Conservation (phyloP, 2,888 invertebrate species). For the Andrena minutula region DNA sequence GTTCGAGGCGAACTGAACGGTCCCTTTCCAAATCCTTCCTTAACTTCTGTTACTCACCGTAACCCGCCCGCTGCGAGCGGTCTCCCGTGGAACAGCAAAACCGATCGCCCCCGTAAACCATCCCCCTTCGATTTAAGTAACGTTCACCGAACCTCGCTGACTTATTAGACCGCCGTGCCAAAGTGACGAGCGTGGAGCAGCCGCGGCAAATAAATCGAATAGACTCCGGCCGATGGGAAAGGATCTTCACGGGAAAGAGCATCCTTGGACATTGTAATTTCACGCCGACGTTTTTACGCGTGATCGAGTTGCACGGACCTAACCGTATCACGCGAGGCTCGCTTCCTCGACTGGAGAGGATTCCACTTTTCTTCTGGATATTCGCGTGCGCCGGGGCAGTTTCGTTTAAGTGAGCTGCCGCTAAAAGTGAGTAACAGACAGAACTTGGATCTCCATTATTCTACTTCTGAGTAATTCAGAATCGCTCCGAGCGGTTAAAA, state of each 20-base stretch:
- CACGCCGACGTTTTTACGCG: background rate
- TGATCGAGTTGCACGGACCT: background rate
- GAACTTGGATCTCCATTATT: no score
- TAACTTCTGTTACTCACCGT: background rate
- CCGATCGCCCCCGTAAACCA: conserved; percentile 43
- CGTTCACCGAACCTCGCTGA: conserved; percentile 35
- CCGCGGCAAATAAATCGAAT: conserved; percentile 44
- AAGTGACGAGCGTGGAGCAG: conserved; percentile 23
- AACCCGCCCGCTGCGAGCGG: conserved; percentile 50
- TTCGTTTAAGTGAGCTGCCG: no score
- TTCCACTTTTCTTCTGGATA: no score
- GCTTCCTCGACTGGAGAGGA: no score
- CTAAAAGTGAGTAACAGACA: no score
- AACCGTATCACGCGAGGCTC: background rate
- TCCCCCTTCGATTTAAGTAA: conserved; percentile 43
- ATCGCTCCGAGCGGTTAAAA: no score
- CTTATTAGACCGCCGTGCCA: conserved; percentile 38
- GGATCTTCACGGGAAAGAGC: background rate
- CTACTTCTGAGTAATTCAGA: no score
- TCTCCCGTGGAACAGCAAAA: conserved; percentile 53
- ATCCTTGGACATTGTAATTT: background rate
- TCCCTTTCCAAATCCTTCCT: background rate
- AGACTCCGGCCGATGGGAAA: background rate
- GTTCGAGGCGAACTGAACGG: background rate
- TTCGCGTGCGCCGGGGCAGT: no score